Percentiles rank a stretch among this genome's conserved stretches.
These are phyloP conservation scores for Stratiomys singularior DNA, from an alignment of 2,888 invertebrate species.

Conservation along the genomic window DNA sequence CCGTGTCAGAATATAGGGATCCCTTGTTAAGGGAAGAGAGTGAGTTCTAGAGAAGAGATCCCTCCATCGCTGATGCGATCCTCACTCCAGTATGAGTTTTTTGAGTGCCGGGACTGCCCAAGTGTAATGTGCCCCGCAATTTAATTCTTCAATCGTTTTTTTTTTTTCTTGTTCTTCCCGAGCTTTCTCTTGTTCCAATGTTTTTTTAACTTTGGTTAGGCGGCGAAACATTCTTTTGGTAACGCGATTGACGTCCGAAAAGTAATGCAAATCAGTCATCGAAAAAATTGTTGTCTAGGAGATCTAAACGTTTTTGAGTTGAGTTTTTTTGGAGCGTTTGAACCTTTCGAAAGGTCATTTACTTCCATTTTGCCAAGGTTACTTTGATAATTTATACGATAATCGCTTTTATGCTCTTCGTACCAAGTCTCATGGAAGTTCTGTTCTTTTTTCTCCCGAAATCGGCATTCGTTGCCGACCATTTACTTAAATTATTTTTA, in stretches of 20 bases:
- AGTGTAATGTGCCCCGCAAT: no score
- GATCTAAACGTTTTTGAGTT: not conserved
- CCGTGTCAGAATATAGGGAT: no score
- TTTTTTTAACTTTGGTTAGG: not conserved
- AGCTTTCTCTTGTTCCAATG: not conserved
- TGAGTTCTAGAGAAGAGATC: no score
- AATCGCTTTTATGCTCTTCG: not conserved
- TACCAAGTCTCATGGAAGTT: not conserved
- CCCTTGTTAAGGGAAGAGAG: no score
- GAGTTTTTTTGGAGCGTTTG: not conserved
- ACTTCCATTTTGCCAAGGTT: not conserved
- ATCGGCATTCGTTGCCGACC: no score
- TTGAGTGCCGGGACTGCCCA: no score
- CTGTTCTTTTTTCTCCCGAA: not conserved
- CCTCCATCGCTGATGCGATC: no score
- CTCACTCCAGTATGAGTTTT: no score
- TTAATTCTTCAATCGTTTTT: no score
- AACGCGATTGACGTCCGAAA: not conserved
- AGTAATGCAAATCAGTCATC: not conserved
- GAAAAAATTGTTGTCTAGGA: not conserved
- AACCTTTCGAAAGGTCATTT: not conserved
- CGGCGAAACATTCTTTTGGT: not conserved
- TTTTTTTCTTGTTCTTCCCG: not conserved
- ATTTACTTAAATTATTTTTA: no score
- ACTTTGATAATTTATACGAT: not conserved